Evolutionary conservation across 1,140 invertebrate species (phyloP).

Genomic region (Cydia splendana): DNA sequence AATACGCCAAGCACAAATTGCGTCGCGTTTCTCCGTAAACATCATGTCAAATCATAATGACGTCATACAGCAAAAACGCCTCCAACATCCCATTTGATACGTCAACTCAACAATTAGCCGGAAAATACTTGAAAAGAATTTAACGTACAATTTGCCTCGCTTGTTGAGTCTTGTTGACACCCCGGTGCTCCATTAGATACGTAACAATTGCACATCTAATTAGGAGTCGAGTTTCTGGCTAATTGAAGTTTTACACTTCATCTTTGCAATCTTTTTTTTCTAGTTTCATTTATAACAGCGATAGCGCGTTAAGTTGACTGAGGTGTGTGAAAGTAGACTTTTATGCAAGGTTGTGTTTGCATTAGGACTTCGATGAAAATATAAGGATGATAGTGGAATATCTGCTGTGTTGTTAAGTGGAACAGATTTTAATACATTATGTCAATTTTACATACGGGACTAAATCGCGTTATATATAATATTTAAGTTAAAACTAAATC

Average conservation of each 20-base stretch:
- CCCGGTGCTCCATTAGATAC: conserved; percentile 11
- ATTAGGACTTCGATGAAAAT: background rate
- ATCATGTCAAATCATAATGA: background rate
- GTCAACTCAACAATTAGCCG: conserved; percentile 11
- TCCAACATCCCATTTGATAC: conserved; percentile 16
- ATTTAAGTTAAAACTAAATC: no score
- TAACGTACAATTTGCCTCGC: conserved; percentile 20
- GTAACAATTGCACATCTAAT: conserved; percentile 30
- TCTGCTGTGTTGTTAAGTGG: background rate
- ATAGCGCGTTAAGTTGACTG: background rate
- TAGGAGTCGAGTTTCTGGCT: background rate
- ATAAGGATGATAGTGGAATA: background rate
- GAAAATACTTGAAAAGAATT: conserved; percentile 16
- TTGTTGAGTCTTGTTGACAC: conserved; percentile 31
- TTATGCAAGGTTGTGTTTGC: background rate
- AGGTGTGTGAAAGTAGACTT: background rate
- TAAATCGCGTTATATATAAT: no score
- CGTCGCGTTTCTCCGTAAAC: background rate
- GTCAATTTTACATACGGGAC: no score
- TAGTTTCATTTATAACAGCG: conserved; percentile 11
- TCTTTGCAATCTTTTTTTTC: conserved; percentile 19
- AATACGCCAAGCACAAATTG: background rate
- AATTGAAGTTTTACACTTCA: conserved; percentile 28
- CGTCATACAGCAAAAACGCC: conserved; percentile 1
- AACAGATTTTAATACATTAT: no score